These are phyloP conservation scores for Conomelus anceps DNA, from an alignment of 2,888 invertebrate species.

Conservation along the genomic window DNA sequence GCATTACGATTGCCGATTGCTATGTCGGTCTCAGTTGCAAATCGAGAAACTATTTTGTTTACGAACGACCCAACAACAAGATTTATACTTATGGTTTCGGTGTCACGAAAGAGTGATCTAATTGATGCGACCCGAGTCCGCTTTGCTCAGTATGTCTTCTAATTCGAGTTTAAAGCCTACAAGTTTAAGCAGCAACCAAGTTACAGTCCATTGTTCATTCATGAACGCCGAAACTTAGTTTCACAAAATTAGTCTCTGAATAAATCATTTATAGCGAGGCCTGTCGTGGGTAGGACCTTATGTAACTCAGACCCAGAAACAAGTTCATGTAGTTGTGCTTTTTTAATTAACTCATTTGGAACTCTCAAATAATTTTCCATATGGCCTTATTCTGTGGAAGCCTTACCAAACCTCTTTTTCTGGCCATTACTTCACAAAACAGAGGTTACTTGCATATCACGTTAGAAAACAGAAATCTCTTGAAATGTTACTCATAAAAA, in stretches of 20 bases:
- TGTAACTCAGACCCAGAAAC: background rate
- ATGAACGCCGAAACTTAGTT: background rate
- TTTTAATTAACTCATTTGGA: background rate
- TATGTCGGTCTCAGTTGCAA: background rate
- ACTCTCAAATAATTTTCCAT: background rate
- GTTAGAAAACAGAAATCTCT: too few species aligned
- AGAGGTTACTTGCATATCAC: background rate
- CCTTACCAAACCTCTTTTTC: background rate
- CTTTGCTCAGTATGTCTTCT: too few species aligned
- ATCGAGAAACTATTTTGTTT: background rate
- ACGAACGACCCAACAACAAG: background rate
- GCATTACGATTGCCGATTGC: too few species aligned
- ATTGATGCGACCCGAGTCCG: background rate
- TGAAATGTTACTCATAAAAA: too few species aligned
- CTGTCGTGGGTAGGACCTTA: background rate
- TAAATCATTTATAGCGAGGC: background rate
- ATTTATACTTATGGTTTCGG: background rate
- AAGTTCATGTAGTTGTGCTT: background rate
- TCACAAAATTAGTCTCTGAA: background rate
- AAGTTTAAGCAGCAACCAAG: background rate
- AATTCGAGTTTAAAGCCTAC: background rate
- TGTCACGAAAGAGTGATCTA: background rate
- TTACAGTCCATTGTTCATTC: background rate
- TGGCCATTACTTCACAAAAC: background rate
- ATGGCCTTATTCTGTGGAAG: background rate